Evolutionary conservation across 2,888 invertebrate species (phyloP).

Genomic region (Tridacna crocea): DNA sequence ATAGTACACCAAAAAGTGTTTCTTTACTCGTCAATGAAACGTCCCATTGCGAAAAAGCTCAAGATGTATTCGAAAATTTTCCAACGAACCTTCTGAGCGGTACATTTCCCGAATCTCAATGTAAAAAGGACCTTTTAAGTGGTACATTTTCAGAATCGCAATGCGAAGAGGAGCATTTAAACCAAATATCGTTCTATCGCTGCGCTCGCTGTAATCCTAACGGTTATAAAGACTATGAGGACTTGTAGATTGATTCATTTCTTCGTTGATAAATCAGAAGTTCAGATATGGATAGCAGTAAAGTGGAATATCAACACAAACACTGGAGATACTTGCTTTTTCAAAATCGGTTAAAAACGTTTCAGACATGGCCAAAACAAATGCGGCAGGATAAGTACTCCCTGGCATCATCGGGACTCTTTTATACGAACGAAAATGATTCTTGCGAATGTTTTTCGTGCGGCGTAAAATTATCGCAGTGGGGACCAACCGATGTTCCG

Average conservation of each 20-base stretch:
- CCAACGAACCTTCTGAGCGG: constrained; percentile 7
- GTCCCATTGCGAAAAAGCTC: background rate
- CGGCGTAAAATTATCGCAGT: constrained; percentile 14
- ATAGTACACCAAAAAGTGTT: background rate
- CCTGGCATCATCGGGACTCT: constrained; percentile 9
- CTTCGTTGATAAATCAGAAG: background rate
- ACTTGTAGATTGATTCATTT: constrained; percentile 2
- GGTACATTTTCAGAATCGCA: background rate
- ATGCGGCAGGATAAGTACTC: constrained; percentile 13
- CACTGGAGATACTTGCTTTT: background rate
- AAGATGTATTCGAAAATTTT: constrained; percentile 1
- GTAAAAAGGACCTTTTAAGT: constrained; percentile 1
- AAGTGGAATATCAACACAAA: constrained; percentile 16
- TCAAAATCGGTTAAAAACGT: constrained; percentile 8
- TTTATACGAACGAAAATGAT: constrained; percentile 15
- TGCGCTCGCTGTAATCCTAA: constrained; percentile 13
- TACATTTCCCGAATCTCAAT: background rate
- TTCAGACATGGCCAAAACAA: constrained; percentile 24
- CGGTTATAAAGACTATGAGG: constrained; percentile 20
- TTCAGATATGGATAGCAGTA: constrained; percentile 5
- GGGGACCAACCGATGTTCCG: constrained; percentile 9
- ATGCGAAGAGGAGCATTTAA: background rate
- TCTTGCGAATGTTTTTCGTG: constrained; percentile 26
- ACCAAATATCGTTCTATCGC: constrained; percentile 1
- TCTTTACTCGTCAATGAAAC: background rate